These are phyloP conservation scores for Conger conger DNA, from an alignment of 2,113 vertebrate genomes.

Conservation along the genomic window DNA sequence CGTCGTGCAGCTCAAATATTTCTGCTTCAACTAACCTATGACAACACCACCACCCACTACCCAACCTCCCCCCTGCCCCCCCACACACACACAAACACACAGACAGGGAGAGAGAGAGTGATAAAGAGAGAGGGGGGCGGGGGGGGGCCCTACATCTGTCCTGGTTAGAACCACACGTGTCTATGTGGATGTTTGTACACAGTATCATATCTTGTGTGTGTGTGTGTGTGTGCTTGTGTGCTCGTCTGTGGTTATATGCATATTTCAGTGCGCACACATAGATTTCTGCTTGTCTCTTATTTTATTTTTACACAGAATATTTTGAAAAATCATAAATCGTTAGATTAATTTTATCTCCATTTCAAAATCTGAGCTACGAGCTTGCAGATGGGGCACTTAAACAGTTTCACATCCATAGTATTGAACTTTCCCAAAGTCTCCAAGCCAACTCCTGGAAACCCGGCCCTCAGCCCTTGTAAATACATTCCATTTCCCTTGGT, in stretches of 20 bases:
- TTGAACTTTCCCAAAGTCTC: neutral
- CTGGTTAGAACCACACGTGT: neutral
- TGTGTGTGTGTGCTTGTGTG: constrained; percentile 43
- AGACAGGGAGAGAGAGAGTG: constrained; percentile 39
- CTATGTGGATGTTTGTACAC: constrained; percentile 41
- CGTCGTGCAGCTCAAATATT: constrained; percentile 71
- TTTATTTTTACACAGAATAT: constrained; percentile 43
- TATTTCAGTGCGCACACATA: constrained; percentile 8
- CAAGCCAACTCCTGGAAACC: neutral
- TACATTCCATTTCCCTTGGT: neutral
- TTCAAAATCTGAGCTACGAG: neutral
- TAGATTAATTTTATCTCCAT: neutral
- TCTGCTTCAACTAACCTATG: constrained; percentile 71
- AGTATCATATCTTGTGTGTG: constrained; percentile 23
- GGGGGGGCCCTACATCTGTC: neutral
- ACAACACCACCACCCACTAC: constrained; percentile 69
- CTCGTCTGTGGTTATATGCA: constrained; percentile 19
- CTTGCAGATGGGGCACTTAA: neutral
- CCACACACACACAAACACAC: constrained; percentile 63
- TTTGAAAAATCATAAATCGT: neutral
- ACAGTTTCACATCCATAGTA: neutral
- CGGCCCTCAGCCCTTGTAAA: neutral
- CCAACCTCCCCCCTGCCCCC: too few species aligned
- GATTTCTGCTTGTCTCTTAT: constrained; percentile 47
- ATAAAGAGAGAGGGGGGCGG: constrained; percentile 46